Conservation (phyloP, 2,797 vertebrate genomes). For the Falco naumanni region DNA sequence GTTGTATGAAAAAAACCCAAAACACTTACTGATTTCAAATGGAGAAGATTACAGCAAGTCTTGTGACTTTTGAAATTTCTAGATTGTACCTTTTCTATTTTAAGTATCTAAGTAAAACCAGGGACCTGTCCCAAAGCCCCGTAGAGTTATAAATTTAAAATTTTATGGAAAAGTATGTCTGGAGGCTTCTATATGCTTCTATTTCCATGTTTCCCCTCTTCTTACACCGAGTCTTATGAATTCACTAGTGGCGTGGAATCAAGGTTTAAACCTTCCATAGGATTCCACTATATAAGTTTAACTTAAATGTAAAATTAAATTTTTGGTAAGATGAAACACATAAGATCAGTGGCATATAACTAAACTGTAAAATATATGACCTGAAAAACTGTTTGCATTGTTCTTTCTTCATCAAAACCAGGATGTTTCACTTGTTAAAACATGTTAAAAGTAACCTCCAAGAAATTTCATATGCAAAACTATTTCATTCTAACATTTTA, state of each 20-base stretch:
- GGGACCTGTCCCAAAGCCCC: background rate
- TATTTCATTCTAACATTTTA: background rate
- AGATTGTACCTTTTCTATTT: background rate
- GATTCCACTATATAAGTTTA: background rate
- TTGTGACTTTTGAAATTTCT: background rate
- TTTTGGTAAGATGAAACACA: background rate
- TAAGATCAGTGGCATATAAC: background rate
- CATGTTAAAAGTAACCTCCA: background rate
- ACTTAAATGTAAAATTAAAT: background rate
- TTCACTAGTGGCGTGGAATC: background rate
- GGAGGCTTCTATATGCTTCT: background rate
- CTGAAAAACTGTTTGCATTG: background rate
- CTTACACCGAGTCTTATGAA: background rate
- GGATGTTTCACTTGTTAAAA: background rate
- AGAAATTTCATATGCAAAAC: background rate
- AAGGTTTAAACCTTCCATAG: background rate
- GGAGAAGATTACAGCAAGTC: background rate
- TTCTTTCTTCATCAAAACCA: background rate
- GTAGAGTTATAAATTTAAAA: background rate
- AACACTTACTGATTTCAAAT: background rate
- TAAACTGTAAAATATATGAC: background rate
- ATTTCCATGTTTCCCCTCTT: background rate
- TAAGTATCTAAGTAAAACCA: background rate
- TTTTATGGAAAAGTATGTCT: background rate
- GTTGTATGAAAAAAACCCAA: background rate